Base-by-base conservation (phyloP, 2,797 vertebrate genomes). In the Pangasius krempfi region DNA sequence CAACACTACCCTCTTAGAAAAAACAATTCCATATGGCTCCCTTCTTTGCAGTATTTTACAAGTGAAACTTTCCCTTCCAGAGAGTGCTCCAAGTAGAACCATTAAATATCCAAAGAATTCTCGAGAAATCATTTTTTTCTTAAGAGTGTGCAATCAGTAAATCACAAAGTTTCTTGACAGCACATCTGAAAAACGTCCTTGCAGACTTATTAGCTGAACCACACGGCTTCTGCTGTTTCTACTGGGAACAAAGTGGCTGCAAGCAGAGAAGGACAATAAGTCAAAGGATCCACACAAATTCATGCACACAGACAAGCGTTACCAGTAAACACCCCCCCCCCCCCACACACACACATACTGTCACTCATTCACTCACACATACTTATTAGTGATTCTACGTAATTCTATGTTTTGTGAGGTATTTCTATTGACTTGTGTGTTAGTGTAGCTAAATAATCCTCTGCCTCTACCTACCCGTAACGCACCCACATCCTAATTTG, bases 231-330 rank as follows among this genome's bases (percentile, higher is more conserved):
- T 86, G 40, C 37, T 76, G 18, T 47, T 60, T 44, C 85, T 62
- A 58, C 54, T 76, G 85, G 54, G 70, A 76, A 30, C 33, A 76
- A 76, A 47, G 85, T 86, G 85, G 68, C 30, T 86, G 84, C 47
- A 86, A 40, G 54, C 68, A 37, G 68, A 75, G 52, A 68, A 30
- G 70, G 27, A 64, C 81, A 86, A 75, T 86, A 86, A 50, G 72
- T 76, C 85, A 86, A 76, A 84, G 81, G 81, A 84, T 30, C 27
- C 58, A 84, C 81, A 82, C 56, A 83, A 18, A 64, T 83, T 66
- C 25, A 83, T 82, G 56, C 22, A n/a, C 40, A 66, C 25, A 30
- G 58, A 66, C 37, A n/a, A 50, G 27, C 40, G 4, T 66, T 64
- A 30, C 37, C 22, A 62, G 37, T 8, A 54, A 40, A 40, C 44